Evolutionary conservation across 2,113 vertebrate genomes (phyloP).

Genomic region (Oncorhynchus mykiss): DNA sequence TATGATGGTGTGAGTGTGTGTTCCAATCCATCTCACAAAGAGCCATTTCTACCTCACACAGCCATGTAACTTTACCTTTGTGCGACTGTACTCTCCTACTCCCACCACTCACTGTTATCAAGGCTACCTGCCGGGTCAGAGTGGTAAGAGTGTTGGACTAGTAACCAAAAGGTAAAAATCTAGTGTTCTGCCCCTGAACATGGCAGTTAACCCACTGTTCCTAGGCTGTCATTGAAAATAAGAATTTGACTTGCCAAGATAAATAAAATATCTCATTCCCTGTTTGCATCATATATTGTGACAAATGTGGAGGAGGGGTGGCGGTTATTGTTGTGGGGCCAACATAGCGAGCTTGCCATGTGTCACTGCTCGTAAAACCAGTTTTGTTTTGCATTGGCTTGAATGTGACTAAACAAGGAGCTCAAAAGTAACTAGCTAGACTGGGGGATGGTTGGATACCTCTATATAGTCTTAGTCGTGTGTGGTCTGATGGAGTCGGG

Average conservation of each 20-base stretch:
- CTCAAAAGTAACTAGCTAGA: constrained; percentile 12
- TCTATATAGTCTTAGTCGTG: not conserved
- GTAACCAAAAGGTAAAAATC: too few relatives aligned
- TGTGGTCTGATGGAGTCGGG: not conserved
- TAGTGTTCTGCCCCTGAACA: too few relatives aligned
- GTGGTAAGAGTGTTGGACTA: too few relatives aligned
- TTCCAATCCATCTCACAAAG: constrained; percentile 18
- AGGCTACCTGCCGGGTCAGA: too few relatives aligned
- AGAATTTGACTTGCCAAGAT: too few relatives aligned
- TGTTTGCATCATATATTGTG: too few relatives aligned
- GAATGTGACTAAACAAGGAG: constrained; percentile 40
- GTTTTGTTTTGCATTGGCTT: constrained; percentile 18
- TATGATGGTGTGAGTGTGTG: constrained; percentile 12
- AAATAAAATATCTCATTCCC: too few relatives aligned
- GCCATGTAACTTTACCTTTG: constrained; percentile 55
- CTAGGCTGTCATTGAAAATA: too few relatives aligned
- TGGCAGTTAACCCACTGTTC: too few relatives aligned
- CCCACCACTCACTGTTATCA: constrained; percentile 51
- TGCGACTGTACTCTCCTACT: constrained; percentile 50
- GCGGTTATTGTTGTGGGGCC: too few relatives aligned
- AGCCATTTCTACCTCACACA: constrained; percentile 50
- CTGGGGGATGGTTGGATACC: not conserved
- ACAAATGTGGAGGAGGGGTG: too few relatives aligned
- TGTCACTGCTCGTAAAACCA: constrained; percentile 40
- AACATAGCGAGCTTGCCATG: constrained; percentile 30